phyloP scores from a whole-genome alignment of 2,888 invertebrate genomes.

The Hydrotaea cyrtoneurina region DNA sequence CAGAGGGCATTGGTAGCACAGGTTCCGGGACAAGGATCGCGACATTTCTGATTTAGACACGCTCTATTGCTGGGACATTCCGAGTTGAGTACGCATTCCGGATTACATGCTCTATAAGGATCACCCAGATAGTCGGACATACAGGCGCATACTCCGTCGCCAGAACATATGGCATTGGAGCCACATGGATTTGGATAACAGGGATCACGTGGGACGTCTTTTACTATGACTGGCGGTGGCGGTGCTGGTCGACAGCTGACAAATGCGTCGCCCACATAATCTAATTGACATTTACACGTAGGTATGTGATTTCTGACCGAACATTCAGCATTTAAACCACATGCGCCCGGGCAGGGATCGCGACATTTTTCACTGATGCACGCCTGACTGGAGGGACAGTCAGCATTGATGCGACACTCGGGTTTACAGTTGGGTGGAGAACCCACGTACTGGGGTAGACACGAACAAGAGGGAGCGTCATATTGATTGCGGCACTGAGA shows the following conservation, averaged over 20 bases:
- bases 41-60: constrained; percentile 86
- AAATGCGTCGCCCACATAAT: constrained; percentile 89
- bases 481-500: constrained; percentile 85
- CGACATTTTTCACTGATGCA: constrained; percentile 89
- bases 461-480: constrained; percentile 85
- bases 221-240: constrained; percentile 70
- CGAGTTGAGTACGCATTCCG: constrained; percentile 86
- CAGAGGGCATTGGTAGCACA: constrained; percentile 87
- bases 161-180: constrained; percentile 86
- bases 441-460: constrained; percentile 85
- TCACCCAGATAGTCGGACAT: constrained; percentile 87
- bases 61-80: constrained; percentile 86
- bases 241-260: constrained; percentile 80
- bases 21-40: constrained; percentile 86
- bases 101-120: constrained; percentile 86
- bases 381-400: constrained; percentile 88
- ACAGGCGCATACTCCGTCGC: constrained; percentile 85
- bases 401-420: constrained; percentile 87
- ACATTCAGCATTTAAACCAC: constrained; percentile 85
- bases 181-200: constrained; percentile 89
- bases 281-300: constrained; percentile 87
- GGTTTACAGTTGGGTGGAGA: constrained; percentile 87
- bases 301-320: constrained; percentile 87
- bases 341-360: constrained; percentile 92
- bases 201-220: constrained; percentile 82